Evolutionary conservation across 2,888 invertebrate genomes (phyloP).

Genomic region (Ephialtes manifestator): DNA sequence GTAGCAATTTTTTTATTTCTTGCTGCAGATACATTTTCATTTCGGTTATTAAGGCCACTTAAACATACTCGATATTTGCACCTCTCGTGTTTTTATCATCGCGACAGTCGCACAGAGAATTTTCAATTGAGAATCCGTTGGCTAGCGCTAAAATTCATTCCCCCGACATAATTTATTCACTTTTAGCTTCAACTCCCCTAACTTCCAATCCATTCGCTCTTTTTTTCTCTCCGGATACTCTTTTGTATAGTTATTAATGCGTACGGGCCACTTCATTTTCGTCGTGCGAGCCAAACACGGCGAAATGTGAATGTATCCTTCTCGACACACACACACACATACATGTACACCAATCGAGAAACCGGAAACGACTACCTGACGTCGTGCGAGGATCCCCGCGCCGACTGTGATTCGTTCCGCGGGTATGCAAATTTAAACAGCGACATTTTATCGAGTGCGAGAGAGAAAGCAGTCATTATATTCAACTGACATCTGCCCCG

Average conservation of each 20-base stretch:
- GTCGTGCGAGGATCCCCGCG: slow-evolving; percentile 75
- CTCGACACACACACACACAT: background rate
- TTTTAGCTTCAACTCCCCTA: slow-evolving; percentile 47
- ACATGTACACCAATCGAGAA: slow-evolving; percentile 37
- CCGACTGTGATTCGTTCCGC: slow-evolving; percentile 80
- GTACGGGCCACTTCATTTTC: slow-evolving; percentile 84
- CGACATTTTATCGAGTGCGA: slow-evolving; percentile 53
- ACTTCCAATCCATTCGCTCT: slow-evolving; percentile 49
- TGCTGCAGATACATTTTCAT: too few relatives aligned
- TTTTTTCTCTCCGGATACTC: slow-evolving; percentile 65
- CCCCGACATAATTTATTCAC: slow-evolving; percentile 79
- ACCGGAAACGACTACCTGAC: slow-evolving; percentile 79
- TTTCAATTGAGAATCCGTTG: slow-evolving; percentile 68
- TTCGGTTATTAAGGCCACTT: background rate
- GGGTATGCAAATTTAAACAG: slow-evolving; percentile 81
- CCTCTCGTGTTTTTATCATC: background rate
- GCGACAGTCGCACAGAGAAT: background rate
- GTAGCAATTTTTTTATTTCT: too few relatives aligned
- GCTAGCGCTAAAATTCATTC: slow-evolving; percentile 79
- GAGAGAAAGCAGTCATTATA: slow-evolving; percentile 63
- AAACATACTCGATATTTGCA: background rate
- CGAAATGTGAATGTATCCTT: slow-evolving; percentile 40
- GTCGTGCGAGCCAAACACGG: slow-evolving; percentile 72
- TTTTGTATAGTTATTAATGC: slow-evolving; percentile 84
- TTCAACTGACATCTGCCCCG: slow-evolving; percentile 82